These are phyloP conservation scores for Thymelicus sylvestris DNA, from an alignment of 2,888 invertebrate genomes.

Conservation along the genomic window DNA sequence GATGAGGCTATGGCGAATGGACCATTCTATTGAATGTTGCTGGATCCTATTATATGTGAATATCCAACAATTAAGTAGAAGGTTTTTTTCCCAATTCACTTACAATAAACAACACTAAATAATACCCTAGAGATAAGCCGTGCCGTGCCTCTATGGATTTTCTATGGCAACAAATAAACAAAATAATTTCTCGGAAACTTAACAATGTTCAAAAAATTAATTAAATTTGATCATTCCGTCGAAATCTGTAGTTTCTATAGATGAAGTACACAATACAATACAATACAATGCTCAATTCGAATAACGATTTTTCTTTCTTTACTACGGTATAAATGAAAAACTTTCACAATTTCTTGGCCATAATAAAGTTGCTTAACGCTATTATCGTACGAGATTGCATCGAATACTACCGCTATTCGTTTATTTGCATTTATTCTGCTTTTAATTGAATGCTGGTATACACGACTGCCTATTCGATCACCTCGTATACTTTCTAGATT, in stretches of 20 bases:
- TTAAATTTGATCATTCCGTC: slow-evolving; percentile 3
- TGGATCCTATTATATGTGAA: too few relatives aligned
- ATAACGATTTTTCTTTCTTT: slow-evolving; percentile 27
- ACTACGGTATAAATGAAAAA: slow-evolving; percentile 26
- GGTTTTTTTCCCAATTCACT: background rate
- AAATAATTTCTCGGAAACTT: background rate
- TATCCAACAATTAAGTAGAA: too few relatives aligned
- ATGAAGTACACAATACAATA: background rate
- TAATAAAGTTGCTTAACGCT: slow-evolving; percentile 25
- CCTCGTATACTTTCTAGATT: slow-evolving; percentile 28
- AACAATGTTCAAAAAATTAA: slow-evolving; percentile 7
- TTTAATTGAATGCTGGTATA: slow-evolving; percentile 27
- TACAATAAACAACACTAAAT: background rate
- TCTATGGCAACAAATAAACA: background rate
- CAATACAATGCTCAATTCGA: slow-evolving; percentile 2
- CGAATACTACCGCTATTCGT: slow-evolving; percentile 3
- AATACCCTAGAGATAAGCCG: background rate
- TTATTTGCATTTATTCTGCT: slow-evolving; percentile 33
- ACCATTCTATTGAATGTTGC: too few relatives aligned
- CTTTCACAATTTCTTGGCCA: slow-evolving; percentile 34
- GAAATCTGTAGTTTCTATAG: slow-evolving; percentile 9
- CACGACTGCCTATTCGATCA: slow-evolving; percentile 14
- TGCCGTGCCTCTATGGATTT: background rate
- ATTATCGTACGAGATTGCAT: slow-evolving; percentile 24
- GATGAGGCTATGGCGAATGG: too few relatives aligned